Conservation (phyloP, 2,888 invertebrate genomes). For the Archips xylosteana region DNA sequence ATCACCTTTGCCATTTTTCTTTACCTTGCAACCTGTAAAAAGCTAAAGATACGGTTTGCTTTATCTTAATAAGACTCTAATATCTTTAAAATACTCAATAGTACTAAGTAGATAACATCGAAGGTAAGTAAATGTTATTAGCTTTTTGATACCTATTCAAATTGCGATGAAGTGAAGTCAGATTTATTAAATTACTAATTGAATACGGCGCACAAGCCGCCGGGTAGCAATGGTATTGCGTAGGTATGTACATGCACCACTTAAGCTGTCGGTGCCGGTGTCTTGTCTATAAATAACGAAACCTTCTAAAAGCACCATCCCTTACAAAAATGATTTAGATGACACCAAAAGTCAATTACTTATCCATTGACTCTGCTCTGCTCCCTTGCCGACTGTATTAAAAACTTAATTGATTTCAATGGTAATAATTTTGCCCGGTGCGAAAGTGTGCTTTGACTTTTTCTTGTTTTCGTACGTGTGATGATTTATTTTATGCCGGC, state of each 20-base stretch:
- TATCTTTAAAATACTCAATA: no score
- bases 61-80: no score
- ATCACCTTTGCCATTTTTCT: no score
- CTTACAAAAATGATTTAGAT: slow-evolving; percentile 57
- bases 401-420: slow-evolving; percentile 73
- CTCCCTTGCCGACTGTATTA: slow-evolving; percentile 54
- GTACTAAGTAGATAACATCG: no score
- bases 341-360: slow-evolving; percentile 64
- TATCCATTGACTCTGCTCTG: slow-evolving; percentile 56
- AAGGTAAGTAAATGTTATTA: background rate
- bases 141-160: background rate
- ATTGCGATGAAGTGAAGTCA: slow-evolving; percentile 4
- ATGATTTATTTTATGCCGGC: slow-evolving; percentile 42
- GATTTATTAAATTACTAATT: slow-evolving; percentile 31
- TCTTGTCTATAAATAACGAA: slow-evolving; percentile 21
- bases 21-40: no score
- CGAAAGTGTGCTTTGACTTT: slow-evolving; percentile 48
- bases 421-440: slow-evolving; percentile 62
- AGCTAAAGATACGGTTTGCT: no score
- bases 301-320: slow-evolving; percentile 29
- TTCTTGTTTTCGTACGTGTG: slow-evolving; percentile 42
- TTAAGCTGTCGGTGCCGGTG: slow-evolving; percentile 3
- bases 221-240: slow-evolving; percentile 12
- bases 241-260: slow-evolving; percentile 7
- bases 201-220: slow-evolving; percentile 12